phyloP scores from a whole-genome alignment of 1,140 invertebrate species.

The Harlomillsia oculata region DNA sequence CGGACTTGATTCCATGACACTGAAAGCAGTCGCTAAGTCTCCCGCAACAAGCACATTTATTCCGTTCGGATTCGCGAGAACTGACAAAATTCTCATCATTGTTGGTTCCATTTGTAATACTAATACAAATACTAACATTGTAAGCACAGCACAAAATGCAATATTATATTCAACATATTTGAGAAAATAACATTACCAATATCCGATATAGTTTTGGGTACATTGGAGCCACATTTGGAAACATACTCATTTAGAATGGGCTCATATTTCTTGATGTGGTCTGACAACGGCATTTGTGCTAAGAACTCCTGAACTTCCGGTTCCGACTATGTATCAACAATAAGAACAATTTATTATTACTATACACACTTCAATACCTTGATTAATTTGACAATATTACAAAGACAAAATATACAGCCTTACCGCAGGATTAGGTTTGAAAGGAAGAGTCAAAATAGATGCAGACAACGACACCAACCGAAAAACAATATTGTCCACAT shows the following conservation, averaged over 20 bases:
- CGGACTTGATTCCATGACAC: constrained; percentile 27
- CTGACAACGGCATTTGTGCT: constrained; percentile 7
- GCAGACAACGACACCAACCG: constrained; percentile 25
- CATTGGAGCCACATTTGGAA: background rate
- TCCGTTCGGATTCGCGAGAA: constrained; percentile 47
- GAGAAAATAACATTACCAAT: constrained; percentile 19
- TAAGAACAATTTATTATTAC: background rate
- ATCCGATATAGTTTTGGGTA: constrained; percentile 28
- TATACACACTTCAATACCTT: background rate
- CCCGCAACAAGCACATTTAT: constrained; percentile 40
- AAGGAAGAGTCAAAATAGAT: constrained; percentile 20
- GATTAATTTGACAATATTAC: background rate
- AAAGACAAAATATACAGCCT: background rate
- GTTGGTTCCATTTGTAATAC: constrained; percentile 65
- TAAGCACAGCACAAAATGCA: no score
- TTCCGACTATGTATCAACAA: background rate
- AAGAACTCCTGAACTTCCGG: constrained; percentile 22
- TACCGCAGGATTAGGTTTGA: constrained; percentile 12
- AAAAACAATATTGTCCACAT: constrained; percentile 31
- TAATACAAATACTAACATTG: no score
- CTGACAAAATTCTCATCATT: constrained; percentile 68
- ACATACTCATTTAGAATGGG: background rate
- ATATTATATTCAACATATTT: no score
- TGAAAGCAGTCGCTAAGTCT: constrained; percentile 36
- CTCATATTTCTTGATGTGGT: constrained; percentile 13